Base-by-base conservation (phyloP, 2,797 vertebrate species). In the Scarus forsteni region DNA sequence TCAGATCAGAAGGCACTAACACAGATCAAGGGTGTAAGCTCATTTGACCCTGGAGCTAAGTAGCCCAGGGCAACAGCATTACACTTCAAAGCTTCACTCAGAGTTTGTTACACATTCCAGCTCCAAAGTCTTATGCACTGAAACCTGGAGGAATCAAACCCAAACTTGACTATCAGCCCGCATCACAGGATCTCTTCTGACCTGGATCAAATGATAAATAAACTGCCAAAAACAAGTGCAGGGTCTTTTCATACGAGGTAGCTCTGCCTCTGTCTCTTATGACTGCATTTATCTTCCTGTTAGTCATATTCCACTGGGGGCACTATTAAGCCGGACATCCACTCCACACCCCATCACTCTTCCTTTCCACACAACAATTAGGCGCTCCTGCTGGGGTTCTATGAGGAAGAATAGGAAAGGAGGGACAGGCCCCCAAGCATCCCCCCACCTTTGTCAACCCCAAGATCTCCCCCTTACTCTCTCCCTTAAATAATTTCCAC, bases 1-100 rank as follows among this genome's bases (percentile, higher is more conserved):
- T 60, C 49, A 78, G 73, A 89, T 91, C 84, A 89, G 74, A 75
- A 59, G 60, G 79, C 52, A 61, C 83, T 66, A 83, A 87, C 78
- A 44, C 77, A 85, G 85, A 88, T 90, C 88, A 88, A 84, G 86
- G 79, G 84, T 89, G 83, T 90, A 92, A 93, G 92, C 85, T 89
- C 81, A 81, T 86, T 86, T 83, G 80, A 89, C 89, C 88, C 88
- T 64, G 66, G 49, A 83, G 83, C 84, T 90, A 88, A 89, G 90
- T 84, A 85, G 89, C 89, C 86, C 79, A 60, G 70, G 82, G 88
- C 81, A 86, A 88, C 85, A 73, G 85, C 51, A 79, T 87, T 81
- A 79, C 68, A 88, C 84, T 91, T 92, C 89, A 87, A 92, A 91
- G 91, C 81, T 83, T 80, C 65, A 82, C 65, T 78, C 76, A 12